These are phyloP conservation scores for Acipenser transmontanus DNA, from an alignment of 2,797 vertebrate genomes.

Conservation along the genomic window DNA sequence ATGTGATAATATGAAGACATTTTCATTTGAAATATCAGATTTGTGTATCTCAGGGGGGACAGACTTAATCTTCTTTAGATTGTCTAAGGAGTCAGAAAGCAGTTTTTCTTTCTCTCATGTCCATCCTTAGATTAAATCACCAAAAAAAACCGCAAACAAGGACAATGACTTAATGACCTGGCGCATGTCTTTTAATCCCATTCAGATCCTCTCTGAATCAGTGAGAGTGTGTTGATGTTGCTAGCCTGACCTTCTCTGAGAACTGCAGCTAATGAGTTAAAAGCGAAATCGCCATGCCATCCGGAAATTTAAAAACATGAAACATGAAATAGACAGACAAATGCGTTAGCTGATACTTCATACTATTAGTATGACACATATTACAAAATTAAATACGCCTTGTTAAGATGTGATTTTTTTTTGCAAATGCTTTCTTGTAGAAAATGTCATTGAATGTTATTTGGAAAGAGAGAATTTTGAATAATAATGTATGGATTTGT, in stretches of 20 bases:
- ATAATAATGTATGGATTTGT: neutral
- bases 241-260: neutral
- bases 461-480: neutral
- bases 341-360: neutral
- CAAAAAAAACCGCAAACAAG: neutral
- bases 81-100: neutral
- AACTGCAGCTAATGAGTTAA: neutral
- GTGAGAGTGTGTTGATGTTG: neutral
- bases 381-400: neutral
- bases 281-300: neutral
- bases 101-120: neutral
- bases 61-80: neutral
- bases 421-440: neutral
- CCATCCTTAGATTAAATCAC: slow-evolving; percentile 1
- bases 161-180: slow-evolving; percentile 2
- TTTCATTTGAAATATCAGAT: too few relatives aligned
- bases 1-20: too few relatives aligned
- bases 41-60: neutral
- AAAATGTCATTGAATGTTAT: neutral
- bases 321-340: neutral
- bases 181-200: neutral
- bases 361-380: neutral
- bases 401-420: neutral
- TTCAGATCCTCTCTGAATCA: neutral
- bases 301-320: neutral